Base-by-base conservation (phyloP, 2,888 invertebrate genomes). In the Sarcophaga subvicina region DNA sequence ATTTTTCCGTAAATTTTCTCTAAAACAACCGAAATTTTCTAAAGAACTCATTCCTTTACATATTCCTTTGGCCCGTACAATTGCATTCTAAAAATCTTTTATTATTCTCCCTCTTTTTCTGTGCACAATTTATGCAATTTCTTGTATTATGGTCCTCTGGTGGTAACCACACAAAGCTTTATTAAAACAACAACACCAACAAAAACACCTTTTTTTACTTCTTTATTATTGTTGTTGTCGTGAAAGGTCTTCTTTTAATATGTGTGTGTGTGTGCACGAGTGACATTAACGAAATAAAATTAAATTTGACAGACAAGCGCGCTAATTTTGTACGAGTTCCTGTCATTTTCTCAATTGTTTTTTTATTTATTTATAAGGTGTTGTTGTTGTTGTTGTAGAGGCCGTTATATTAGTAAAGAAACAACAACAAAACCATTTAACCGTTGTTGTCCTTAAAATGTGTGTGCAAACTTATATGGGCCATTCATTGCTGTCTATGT, bases 231-330 rank as follows among this genome's bases (percentile, higher is more conserved):
- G 20, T 78, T 73, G 67, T 77, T 75, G 80, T 73, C 37, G 60
- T 80, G 64, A 70, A 76, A 66, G 77, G 14, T 59, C 69, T 83
- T 71, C 64, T 37, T 37, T 17, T 54, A 66, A 22, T 62, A 59
- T 49, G 1, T 37, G 37, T 37, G 6, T 37, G 4, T 27, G 5
- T 27, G 25, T 37, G 37, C 78, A 84, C 86, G 87, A 91, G 89
- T 91, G 92, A 90, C 91, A 91, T 92, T 37, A 91, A 91, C 92
- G 92, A 92, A 91, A 91, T 90, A 89, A 91, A 93, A 93, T 92
- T 92, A 90, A 93, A 92, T 92, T 93, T 93, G 93, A 93, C 93
- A 93, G 93, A 93, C 93, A 93, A 93, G 91, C 93, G 92, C 93
- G 93, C 93, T 93, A 93, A 93, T 93, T 93, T 86, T 82, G 84